These are phyloP conservation scores for Leptonema lineaticorne DNA, from an alignment of 1,140 invertebrate genomes.

Conservation along the genomic window DNA sequence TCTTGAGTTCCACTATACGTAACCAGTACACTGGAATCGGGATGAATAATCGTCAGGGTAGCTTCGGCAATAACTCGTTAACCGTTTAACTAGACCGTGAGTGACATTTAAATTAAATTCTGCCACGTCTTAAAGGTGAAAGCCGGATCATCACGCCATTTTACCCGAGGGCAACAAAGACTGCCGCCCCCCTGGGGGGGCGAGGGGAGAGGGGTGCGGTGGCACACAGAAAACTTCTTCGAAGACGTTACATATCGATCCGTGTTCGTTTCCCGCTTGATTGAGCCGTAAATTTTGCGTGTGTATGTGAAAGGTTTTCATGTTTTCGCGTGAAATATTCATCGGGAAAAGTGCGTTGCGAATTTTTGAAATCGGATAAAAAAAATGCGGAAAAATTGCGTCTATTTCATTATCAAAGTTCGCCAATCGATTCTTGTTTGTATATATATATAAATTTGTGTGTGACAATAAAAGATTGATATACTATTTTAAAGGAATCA, in stretches of 20 bases:
- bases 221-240: too few relatives aligned
- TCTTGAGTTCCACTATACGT: too few relatives aligned
- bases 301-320: neutral
- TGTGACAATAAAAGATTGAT: too few relatives aligned
- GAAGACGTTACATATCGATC: neutral
- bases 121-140: neutral
- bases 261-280: neutral
- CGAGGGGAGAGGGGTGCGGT: too few relatives aligned
- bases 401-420: too few relatives aligned
- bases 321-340: too few relatives aligned
- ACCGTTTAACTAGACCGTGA: constrained; percentile 21
- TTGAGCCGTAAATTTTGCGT: neutral
- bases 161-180: too few relatives aligned
- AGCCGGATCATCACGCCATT: neutral
- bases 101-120: constrained; percentile 30
- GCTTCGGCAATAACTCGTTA: constrained; percentile 15
- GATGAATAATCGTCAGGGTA: constrained; percentile 4
- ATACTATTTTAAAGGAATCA: too few relatives aligned
- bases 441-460: too few relatives aligned
- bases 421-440: too few relatives aligned
- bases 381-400: too few relatives aligned
- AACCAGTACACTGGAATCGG: neutral
- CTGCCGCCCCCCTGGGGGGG: neutral
- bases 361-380: too few relatives aligned
- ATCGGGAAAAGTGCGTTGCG: neutral